Percentiles rank a stretch among this genome's conserved stretches.
Evolutionary conservation across 2,113 vertebrate species (phyloP).

Genomic region (Periophthalmus modestus): DNA sequence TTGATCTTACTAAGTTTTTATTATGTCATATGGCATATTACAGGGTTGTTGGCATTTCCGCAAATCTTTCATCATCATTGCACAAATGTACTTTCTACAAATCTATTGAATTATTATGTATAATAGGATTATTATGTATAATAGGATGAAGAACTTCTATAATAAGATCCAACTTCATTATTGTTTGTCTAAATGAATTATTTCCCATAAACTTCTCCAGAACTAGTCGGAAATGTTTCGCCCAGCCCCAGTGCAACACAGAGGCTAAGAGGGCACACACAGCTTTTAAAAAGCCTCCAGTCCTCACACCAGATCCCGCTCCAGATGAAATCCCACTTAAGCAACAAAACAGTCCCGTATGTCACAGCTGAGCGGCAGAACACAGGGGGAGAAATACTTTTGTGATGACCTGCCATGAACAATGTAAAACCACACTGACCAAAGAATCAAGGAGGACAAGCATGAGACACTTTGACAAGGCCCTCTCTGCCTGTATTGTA

Average conservation of each 20-base stretch:
- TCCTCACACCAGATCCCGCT: slow-evolving; percentile 43
- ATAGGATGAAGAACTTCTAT: background rate
- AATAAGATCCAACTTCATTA: background rate
- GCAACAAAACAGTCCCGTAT: slow-evolving; percentile 50
- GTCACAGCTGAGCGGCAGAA: slow-evolving; percentile 47
- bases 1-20: background rate
- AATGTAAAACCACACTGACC: slow-evolving; percentile 43
- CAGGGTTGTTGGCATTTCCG: background rate
- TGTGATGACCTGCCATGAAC: slow-evolving; percentile 35
- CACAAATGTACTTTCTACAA: background rate
- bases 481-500: slow-evolving; percentile 47
- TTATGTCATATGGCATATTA: background rate
- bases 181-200: background rate
- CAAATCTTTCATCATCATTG: background rate
- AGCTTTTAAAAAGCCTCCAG: slow-evolving; percentile 34
- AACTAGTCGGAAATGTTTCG: slow-evolving; percentile 25
- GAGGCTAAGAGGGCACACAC: slow-evolving; percentile 33
- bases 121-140: too few species aligned
- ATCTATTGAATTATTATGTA: too few species aligned
- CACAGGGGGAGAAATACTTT: slow-evolving; percentile 36
- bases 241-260: slow-evolving; percentile 39
- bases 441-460: slow-evolving; percentile 22
- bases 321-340: slow-evolving; percentile 51
- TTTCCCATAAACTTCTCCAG: slow-evolving; percentile 6
- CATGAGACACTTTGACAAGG: slow-evolving; percentile 41